Percentiles rank a stretch among this genome's conserved stretches.
These are phyloP conservation scores for Spatulosminthurus flaviceps DNA, from an alignment of 2,888 invertebrate species.

Conservation along the genomic window DNA sequence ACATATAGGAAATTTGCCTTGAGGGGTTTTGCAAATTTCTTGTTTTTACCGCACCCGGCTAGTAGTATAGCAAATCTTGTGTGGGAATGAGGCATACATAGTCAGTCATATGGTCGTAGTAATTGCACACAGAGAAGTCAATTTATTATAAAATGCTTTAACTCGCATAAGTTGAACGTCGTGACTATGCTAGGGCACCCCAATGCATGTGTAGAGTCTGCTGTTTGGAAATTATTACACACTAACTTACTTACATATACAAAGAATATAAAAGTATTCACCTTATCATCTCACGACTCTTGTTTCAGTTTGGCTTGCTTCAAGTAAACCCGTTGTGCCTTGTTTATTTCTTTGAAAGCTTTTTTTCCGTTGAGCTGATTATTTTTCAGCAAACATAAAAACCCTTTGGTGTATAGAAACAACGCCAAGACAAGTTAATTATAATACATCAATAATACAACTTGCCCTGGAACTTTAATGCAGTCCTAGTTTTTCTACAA, in stretches of 20 bases:
- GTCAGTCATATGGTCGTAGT: neutral
- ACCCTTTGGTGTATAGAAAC: too few species aligned
- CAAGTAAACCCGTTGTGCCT: conserved; percentile 11
- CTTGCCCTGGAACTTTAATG: conserved; percentile 18
- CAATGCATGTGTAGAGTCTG: neutral
- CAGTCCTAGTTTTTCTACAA: neutral
- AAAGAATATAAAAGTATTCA: conserved; percentile 19
- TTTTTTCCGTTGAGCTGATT: conserved; percentile 3
- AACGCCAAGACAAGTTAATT: neutral
- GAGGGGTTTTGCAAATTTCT: neutral
- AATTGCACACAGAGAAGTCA: neutral
- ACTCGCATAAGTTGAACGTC: neutral
- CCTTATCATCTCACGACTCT: conserved; percentile 7
- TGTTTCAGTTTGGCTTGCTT: neutral
- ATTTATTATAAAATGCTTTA: too few species aligned
- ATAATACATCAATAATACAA: neutral
- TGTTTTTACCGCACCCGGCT: neutral
- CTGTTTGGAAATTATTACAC: conserved; percentile 7
- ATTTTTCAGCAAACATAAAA: neutral
- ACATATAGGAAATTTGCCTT: neutral
- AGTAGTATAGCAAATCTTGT: neutral
- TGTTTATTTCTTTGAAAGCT: neutral
- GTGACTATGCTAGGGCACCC: neutral
- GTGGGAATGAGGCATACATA: neutral
- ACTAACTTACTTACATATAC: neutral